These are phyloP conservation scores for Ornithoptera priamus DNA, from an alignment of 2,888 invertebrate species.

Conservation along the genomic window DNA sequence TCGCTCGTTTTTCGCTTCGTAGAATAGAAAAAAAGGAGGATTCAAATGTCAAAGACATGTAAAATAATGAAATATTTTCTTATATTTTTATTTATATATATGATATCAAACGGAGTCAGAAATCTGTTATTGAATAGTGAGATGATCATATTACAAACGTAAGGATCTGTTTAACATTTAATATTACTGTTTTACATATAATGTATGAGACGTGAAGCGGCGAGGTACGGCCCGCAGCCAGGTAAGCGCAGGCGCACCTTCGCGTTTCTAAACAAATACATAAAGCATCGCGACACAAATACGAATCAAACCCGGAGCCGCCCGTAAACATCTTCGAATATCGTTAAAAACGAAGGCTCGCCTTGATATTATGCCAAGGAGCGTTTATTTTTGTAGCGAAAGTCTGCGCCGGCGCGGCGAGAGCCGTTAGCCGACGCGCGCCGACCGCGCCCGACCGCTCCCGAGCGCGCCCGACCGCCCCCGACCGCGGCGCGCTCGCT, in stretches of 20 bases:
- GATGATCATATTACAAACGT: too few species aligned
- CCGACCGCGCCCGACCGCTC: conserved; percentile 61
- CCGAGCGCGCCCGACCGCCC: conserved; percentile 51
- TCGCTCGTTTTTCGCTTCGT: too few species aligned
- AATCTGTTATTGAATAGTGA: too few species aligned
- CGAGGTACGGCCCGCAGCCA: background rate
- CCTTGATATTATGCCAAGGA: conserved; percentile 77
- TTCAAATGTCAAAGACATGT: too few species aligned
- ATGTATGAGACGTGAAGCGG: too few species aligned
- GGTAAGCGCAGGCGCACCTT: conserved; percentile 8
- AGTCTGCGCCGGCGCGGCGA: conserved; percentile 66
- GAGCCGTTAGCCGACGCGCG: conserved; percentile 70
- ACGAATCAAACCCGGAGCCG: conserved; percentile 40
- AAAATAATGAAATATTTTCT: too few species aligned
- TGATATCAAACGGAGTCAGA: too few species aligned
- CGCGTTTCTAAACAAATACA: conserved; percentile 23
- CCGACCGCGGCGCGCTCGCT: too few species aligned
- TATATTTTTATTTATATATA: too few species aligned
- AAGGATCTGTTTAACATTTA: too few species aligned
- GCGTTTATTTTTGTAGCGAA: conserved; percentile 78
- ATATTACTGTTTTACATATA: too few species aligned
- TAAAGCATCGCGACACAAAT: conserved; percentile 23
- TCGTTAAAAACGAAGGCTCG: conserved; percentile 72
- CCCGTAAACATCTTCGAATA: conserved; percentile 66
- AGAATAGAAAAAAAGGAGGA: too few species aligned